Conservation (phyloP, 53 echinoderm and acorn worm genomes). For the Hippasteria phrygiana region DNA sequence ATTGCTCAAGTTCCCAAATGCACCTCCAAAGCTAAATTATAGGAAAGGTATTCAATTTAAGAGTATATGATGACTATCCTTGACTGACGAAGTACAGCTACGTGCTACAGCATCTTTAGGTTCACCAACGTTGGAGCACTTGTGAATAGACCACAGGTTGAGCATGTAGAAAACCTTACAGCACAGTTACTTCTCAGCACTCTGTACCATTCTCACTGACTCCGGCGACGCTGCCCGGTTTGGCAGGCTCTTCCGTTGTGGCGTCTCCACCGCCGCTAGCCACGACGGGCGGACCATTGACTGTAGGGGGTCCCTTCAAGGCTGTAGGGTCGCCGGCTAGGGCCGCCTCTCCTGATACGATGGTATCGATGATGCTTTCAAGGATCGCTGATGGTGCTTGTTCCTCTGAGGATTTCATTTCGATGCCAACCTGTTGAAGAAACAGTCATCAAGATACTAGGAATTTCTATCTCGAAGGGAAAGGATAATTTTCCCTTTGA, state of each 20-base stretch:
- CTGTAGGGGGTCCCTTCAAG: constrained; percentile 66
- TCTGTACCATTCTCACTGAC: constrained; percentile 48
- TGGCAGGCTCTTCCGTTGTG: neutral
- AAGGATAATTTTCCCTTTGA: too few relatives aligned
- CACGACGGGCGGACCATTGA: neutral
- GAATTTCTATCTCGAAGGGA: too few relatives aligned
- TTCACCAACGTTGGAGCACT: too few relatives aligned
- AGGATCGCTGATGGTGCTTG: constrained; percentile 67
- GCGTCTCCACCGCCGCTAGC: constrained; percentile 29
- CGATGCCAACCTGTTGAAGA: constrained; percentile 45
- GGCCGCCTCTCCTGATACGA: constrained; percentile 78
- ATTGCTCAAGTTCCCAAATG: too few relatives aligned
- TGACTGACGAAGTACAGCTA: too few relatives aligned
- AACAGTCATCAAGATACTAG: too few relatives aligned
- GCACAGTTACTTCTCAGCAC: neutral
- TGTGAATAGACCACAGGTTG: too few relatives aligned
- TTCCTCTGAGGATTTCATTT: constrained; percentile 62
- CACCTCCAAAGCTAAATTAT: too few relatives aligned
- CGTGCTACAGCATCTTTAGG: too few relatives aligned
- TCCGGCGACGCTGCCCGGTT: neutral
- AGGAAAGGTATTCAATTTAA: too few relatives aligned
- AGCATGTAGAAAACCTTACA: neutral
- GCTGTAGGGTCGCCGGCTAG: constrained; percentile 89
- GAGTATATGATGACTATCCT: too few relatives aligned
- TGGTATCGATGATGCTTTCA: constrained; percentile 79